phyloP scores from a whole-genome alignment of 2,113 vertebrate species.

The Hemiprocne comata region DNA sequence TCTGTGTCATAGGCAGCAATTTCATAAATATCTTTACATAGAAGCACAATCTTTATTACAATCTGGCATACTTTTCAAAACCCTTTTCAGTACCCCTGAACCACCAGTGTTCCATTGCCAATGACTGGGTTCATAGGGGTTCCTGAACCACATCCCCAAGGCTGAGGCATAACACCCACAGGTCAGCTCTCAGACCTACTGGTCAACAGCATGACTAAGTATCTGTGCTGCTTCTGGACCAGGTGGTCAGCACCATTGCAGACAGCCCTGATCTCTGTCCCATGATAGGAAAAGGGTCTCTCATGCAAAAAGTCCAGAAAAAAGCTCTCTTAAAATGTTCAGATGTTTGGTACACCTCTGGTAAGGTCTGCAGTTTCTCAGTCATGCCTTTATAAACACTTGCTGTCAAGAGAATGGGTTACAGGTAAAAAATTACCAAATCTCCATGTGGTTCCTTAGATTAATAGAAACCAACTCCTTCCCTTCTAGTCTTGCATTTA shows the following conservation, averaged over 20 bases:
- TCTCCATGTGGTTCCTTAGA: neutral
- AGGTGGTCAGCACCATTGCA: rapidly evolving
- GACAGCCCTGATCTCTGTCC: neutral
- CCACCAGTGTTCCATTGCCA: rapidly evolving
- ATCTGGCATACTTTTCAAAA: neutral
- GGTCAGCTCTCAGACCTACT: neutral
- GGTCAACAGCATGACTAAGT: rapidly evolving
- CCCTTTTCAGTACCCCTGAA: rapidly evolving
- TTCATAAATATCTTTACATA: neutral
- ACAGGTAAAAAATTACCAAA: neutral
- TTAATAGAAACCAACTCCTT: neutral
- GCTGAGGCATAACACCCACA: neutral
- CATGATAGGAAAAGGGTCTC: rapidly evolving
- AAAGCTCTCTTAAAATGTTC: neutral
- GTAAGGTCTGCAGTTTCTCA: neutral
- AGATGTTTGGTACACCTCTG: neutral
- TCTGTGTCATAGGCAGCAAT: neutral
- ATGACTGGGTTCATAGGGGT: neutral
- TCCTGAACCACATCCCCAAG: neutral
- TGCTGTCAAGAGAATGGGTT: neutral
- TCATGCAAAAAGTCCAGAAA: neutral
- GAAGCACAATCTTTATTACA: neutral
- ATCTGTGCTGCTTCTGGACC: neutral
- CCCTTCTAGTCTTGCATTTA: neutral
- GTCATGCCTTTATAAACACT: neutral